phyloP scores from a whole-genome alignment of 2,888 invertebrate genomes.

The Eristalis pertinax region DNA sequence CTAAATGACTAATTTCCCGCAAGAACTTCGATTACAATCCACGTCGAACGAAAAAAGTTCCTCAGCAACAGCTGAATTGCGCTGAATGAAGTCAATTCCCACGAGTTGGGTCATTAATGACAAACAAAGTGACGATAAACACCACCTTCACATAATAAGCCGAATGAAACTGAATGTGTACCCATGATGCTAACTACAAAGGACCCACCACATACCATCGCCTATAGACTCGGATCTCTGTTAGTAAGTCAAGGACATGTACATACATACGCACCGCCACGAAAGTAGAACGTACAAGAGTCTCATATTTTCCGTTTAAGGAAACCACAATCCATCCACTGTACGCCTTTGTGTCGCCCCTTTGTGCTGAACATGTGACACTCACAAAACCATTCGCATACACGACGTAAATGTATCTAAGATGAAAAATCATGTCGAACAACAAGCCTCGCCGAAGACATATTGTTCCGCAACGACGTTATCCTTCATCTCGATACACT shows the following conservation, averaged over 20 bases:
- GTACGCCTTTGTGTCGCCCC: no score
- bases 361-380: not conserved
- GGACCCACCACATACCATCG: no score
- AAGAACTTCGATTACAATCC: not conserved
- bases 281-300: not conserved
- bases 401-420: not conserved
- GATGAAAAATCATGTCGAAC: conserved; percentile 1
- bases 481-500: not conserved
- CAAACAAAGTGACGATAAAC: not conserved
- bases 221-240: not conserved
- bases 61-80: not conserved
- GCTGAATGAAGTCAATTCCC: not conserved
- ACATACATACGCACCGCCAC: not conserved
- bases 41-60: not conserved
- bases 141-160: not conserved
- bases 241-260: not conserved
- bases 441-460: not conserved
- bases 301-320: not conserved
- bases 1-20: not conserved
- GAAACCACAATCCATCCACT: no score
- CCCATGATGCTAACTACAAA: not conserved
- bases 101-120: not conserved
- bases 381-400: not conserved
- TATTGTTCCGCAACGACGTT: not conserved
- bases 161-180: not conserved